Percentiles rank a stretch among this genome's conserved stretches.
Conservation (phyloP, 2,797 vertebrate species). For the Columba guinea region DNA sequence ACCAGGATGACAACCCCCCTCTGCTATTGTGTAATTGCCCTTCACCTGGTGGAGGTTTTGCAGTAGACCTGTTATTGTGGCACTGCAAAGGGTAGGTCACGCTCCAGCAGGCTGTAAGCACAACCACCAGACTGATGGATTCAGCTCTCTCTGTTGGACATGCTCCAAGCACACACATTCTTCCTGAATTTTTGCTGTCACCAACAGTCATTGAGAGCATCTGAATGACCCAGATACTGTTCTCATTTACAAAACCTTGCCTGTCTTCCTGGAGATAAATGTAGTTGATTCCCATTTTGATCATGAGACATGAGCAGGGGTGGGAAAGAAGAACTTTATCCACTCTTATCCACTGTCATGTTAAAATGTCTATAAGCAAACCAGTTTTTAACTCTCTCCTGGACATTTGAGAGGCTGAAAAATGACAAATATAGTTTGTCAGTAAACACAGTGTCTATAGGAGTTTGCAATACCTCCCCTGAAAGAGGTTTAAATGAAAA, state of each 20-base stretch:
- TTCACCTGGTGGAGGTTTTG: not conserved
- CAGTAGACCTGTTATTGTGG: not conserved
- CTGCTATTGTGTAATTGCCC: not conserved
- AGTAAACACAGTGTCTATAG: not conserved
- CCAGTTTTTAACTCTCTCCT: not conserved
- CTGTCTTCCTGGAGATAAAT: not conserved
- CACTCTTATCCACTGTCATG: not conserved
- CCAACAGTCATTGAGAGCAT: not conserved
- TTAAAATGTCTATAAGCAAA: not conserved
- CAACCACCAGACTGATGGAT: not conserved
- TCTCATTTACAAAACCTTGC: not conserved
- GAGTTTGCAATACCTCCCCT: not conserved
- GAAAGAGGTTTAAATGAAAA: not conserved
- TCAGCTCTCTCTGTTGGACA: not conserved
- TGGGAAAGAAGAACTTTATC: not conserved
- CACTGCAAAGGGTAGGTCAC: not conserved
- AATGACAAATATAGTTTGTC: not conserved
- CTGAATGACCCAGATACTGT: not conserved
- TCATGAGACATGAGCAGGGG: not conserved
- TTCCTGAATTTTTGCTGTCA: not conserved
- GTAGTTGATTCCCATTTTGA: not conserved
- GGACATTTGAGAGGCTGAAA: slow-evolving; percentile 2
- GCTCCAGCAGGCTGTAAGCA: not conserved
- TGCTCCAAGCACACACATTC: not conserved
- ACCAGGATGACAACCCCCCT: not conserved